A percentile compares a stretch with the other conserved stretches of the same genome.
Conservation (phyloP, 2,797 vertebrate species). For the Tragelaphus eurycerus region DNA sequence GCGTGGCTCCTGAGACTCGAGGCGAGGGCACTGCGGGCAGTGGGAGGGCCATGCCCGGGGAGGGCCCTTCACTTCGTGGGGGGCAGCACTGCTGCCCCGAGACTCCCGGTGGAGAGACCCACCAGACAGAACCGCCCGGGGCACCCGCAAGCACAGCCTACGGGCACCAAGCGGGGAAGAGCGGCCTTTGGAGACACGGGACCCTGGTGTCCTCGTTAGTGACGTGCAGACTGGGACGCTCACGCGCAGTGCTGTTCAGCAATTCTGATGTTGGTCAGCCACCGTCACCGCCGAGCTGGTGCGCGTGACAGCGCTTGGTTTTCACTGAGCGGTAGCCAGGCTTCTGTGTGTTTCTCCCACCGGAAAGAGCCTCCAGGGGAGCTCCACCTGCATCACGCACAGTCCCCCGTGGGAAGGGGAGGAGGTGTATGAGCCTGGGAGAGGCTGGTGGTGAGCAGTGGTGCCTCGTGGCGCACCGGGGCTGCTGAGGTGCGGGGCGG, state of each 20-base stretch:
- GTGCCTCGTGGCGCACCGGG: fast-evolving
- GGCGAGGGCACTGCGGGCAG: fast-evolving
- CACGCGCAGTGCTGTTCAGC: fast-evolving
- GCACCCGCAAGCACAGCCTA: fast-evolving
- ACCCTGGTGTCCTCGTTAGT: fast-evolving
- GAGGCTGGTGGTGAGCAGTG: fast-evolving
- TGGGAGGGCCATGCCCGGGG: fast-evolving
- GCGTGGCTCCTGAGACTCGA: fast-evolving
- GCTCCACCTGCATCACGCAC: fast-evolving
- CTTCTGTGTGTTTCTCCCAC: neutral
- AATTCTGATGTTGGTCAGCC: fast-evolving
- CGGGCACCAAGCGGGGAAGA: fast-evolving
- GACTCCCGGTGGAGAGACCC: neutral
- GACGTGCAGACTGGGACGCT: fast-evolving
- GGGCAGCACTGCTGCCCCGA: fast-evolving
- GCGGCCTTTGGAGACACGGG: fast-evolving
- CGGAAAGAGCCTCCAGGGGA: fast-evolving
- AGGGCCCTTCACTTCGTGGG: fast-evolving
- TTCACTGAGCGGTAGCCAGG: fast-evolving
- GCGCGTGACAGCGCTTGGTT: no score
- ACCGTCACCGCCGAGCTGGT: neutral
- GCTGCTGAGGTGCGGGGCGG: no score
- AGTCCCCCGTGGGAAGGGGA: fast-evolving
- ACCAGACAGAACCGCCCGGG: fast-evolving
- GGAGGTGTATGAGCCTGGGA: fast-evolving